Evolutionary conservation across 2,797 vertebrate genomes (phyloP), one percentile per base, ranked within the genome.

Genomic region (Balearica regulorum): DNA sequence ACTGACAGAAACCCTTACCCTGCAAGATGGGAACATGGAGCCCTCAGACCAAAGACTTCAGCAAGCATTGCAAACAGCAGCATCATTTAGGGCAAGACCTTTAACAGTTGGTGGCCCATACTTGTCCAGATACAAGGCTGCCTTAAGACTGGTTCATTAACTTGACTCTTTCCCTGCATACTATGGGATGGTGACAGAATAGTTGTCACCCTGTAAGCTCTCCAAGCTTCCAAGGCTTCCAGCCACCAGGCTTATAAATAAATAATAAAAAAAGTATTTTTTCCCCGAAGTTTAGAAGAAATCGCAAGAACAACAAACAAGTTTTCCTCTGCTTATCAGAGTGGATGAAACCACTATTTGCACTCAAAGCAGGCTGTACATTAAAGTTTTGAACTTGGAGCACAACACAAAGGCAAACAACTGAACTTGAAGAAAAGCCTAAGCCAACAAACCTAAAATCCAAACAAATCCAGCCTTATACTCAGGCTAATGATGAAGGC

Each of bases 1-100:
- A 81, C 29, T 31, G 24, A 81, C 16, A 79, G 58, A 91, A 89
- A 26, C 10, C 28, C 46, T 87, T 46, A 49, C 5, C 6, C 21
- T 39, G 3, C 4, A 72, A 65, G 15, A 54, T 1, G 4, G 41
- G 25, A 89, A 64, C 25, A 68, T 0, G 2, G 3, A 81, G 6
- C 19, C n/a, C 79, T 62, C 28, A 61, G 41, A 69, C 13, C 13
- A 41, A 39, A 1, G 1, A 46, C 6, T 77, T 66, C 15, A n/a
- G 48, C 44, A 89, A 33, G 6, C 72, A 71, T 5, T 66, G 57
- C 35, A 51, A 81, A 62, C 4, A 3, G 43, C 55, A 83, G 13
- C 24, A 43, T 44, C 84, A 64, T 24, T 87, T 65, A 72, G 33
- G 24, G 46, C 31, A 93, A 9, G 43, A 78, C 8, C n/a, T 62